Conservation (phyloP, 2,888 invertebrate species). For the Strigamia maritima region DNA sequence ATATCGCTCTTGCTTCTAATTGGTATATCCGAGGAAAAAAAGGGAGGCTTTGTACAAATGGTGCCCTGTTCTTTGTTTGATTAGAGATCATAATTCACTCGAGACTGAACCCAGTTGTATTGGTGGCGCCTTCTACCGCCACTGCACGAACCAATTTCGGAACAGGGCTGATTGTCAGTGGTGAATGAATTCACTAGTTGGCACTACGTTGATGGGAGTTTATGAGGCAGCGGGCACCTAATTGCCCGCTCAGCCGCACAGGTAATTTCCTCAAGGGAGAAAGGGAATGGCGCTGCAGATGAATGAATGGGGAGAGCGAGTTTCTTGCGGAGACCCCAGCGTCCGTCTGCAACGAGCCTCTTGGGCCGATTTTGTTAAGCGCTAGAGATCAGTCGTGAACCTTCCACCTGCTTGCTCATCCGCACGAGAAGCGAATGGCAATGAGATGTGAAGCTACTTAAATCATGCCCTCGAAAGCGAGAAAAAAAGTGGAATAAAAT, state of each 20-base stretch:
- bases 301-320: constrained; percentile 6
- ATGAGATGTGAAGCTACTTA: constrained; percentile 16
- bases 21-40: neutral
- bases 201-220: constrained; percentile 34
- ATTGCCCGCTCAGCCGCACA: constrained; percentile 34
- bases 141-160: neutral
- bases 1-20: neutral
- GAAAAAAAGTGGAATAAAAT: neutral
- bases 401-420: constrained; percentile 10
- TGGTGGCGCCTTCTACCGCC: constrained; percentile 20
- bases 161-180: constrained; percentile 13
- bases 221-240: constrained; percentile 31
- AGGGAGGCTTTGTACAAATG: neutral
- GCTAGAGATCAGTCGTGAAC: constrained; percentile 18
- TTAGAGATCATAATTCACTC: constrained; percentile 17
- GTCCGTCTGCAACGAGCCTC: constrained; percentile 18
- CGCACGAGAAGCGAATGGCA: neutral
- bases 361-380: constrained; percentile 26
- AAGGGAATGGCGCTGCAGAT: constrained; percentile 8
- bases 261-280: constrained; percentile 29
- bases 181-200: constrained; percentile 30
- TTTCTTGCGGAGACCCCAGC: constrained; percentile 13
- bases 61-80: constrained; percentile 25
- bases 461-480: neutral
- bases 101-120: neutral